These are phyloP conservation scores for Ailurus styani DNA, from an alignment of 2,113 vertebrate genomes.

Conservation along the genomic window DNA sequence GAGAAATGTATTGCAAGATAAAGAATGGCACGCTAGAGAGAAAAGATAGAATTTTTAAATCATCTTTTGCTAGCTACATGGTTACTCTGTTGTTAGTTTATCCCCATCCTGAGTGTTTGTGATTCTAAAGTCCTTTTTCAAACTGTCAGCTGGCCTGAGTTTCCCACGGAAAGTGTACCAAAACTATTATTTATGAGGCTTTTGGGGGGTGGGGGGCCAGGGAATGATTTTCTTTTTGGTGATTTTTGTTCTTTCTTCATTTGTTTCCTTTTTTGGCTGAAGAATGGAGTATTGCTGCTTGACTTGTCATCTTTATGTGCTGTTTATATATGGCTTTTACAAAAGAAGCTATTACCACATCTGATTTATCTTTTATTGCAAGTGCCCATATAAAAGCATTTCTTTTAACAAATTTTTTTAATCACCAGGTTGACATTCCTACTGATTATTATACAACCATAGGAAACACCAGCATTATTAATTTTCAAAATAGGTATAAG, in stretches of 20 bases:
- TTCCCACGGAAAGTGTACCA: background rate
- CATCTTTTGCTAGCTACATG: background rate
- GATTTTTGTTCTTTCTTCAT: slow-evolving; percentile 26
- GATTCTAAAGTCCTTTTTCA: slow-evolving; percentile 36
- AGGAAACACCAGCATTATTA: slow-evolving; percentile 14
- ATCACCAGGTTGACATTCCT: slow-evolving; percentile 9
- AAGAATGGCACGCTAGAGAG: background rate
- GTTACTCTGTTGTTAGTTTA: slow-evolving; percentile 83
- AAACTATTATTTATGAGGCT: slow-evolving; percentile 29
- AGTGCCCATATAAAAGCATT: slow-evolving; percentile 61
- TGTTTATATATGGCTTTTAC: slow-evolving; percentile 58
- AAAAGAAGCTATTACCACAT: slow-evolving; percentile 21
- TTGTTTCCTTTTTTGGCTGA: slow-evolving; percentile 63
- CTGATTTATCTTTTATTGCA: slow-evolving; percentile 64
- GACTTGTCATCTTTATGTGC: slow-evolving; percentile 41
- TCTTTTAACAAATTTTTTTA: slow-evolving; percentile 26
- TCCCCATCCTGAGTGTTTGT: slow-evolving; percentile 71
- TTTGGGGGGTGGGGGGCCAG: background rate
- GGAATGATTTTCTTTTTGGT: background rate
- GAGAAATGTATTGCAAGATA: background rate
- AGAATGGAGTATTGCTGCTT: slow-evolving; percentile 70
- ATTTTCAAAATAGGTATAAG: slow-evolving; percentile 41
- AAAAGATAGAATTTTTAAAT: background rate
- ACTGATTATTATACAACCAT: slow-evolving; percentile 27
- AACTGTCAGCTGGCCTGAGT: background rate